phyloP scores from a whole-genome alignment of 1,140 invertebrate species.

The Psilanteris sp. region DNA sequence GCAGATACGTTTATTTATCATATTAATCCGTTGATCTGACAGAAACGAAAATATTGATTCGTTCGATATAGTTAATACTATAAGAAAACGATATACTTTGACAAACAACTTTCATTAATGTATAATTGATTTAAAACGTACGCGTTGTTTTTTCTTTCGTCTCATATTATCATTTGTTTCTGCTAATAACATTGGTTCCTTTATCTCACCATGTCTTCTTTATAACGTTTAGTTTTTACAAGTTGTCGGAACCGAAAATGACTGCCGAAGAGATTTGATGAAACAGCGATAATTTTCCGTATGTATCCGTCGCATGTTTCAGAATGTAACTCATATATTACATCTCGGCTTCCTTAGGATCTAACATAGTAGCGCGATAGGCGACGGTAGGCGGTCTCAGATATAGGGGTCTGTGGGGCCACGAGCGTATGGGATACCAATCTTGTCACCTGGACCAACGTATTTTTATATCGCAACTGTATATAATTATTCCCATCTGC shows the following conservation, averaged over 20 bases:
- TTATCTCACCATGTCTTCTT: too few relatives aligned
- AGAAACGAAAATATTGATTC: too few relatives aligned
- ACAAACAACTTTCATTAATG: too few relatives aligned
- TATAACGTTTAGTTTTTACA: conserved; percentile 10
- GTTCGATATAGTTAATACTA: too few relatives aligned
- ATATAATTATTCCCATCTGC: background rate
- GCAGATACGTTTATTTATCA: too few relatives aligned
- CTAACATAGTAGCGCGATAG: conserved; percentile 30
- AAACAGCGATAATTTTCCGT: conserved; percentile 36
- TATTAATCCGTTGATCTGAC: too few relatives aligned
- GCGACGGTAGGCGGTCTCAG: conserved; percentile 47
- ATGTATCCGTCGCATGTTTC: conserved; percentile 32
- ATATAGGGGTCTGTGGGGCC: conserved; percentile 16
- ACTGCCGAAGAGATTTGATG: conserved; percentile 8
- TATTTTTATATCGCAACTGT: background rate
- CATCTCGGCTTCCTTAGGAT: conserved; percentile 7
- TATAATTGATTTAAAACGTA: too few relatives aligned
- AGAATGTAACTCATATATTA: conserved; percentile 52
- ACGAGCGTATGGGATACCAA: conserved; percentile 32
- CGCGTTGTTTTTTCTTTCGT: too few relatives aligned
- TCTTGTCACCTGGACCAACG: conserved; percentile 34
- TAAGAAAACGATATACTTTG: too few relatives aligned
- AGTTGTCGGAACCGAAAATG: conserved; percentile 3
- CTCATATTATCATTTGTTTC: too few relatives aligned
- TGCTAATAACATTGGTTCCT: too few relatives aligned